A percentile compares a stretch with the other conserved stretches of the same genome.
Evolutionary conservation across 2,888 invertebrate genomes (phyloP).

Genomic region (Eupelmus urozonus): DNA sequence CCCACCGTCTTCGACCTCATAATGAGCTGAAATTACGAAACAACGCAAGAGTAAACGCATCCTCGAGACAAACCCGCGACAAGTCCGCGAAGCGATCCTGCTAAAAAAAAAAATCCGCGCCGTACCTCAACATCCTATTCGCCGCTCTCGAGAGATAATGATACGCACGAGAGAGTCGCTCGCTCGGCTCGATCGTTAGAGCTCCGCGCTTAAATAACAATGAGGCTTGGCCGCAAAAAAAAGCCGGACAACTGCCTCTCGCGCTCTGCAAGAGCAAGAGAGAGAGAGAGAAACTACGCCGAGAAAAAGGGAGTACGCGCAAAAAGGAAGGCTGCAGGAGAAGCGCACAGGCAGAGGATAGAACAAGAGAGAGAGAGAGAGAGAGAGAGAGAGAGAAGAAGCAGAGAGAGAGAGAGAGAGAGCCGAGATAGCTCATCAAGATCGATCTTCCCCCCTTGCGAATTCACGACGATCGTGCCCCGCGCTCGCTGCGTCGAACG

Average conservation of each 20-base stretch:
- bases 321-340: slow-evolving; percentile 6
- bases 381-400: slow-evolving; percentile 51
- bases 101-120: slow-evolving; percentile 18
- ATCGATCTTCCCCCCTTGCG: slow-evolving; percentile 47
- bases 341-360: slow-evolving; percentile 12
- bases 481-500: slow-evolving; percentile 56
- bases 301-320: slow-evolving; percentile 1
- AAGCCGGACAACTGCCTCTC: not conserved
- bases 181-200: slow-evolving; percentile 44
- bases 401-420: slow-evolving; percentile 57
- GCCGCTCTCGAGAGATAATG: no score
- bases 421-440: slow-evolving; percentile 60
- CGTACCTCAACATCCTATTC: slow-evolving; percentile 31
- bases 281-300: slow-evolving; percentile 18
- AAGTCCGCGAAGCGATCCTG: not conserved
- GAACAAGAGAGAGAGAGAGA: not conserved
- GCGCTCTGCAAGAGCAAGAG: slow-evolving; percentile 19
- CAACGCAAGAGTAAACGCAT: not conserved
- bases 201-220: slow-evolving; percentile 48
- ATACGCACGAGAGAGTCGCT: slow-evolving; percentile 39
- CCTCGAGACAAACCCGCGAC: slow-evolving; percentile 18
- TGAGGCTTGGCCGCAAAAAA: slow-evolving; percentile 15
- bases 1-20: no score
- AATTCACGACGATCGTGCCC: slow-evolving; percentile 28
- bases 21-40: no score